These are phyloP conservation scores for Tetanocera ferruginea DNA, from an alignment of 2,888 invertebrate genomes.

Conservation along the genomic window DNA sequence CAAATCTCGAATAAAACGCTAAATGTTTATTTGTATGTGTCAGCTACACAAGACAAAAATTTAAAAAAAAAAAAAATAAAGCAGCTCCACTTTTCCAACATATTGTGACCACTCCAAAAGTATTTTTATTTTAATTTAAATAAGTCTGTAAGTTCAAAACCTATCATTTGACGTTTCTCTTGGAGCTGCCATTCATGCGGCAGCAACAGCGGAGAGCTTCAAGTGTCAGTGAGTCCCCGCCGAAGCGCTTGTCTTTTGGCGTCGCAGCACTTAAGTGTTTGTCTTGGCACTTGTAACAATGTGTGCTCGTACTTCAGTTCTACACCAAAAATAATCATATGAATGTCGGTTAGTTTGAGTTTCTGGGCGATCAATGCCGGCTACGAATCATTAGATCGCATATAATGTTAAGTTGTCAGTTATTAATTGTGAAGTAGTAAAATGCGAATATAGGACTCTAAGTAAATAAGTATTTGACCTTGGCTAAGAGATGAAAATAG, in stretches of 20 bases:
- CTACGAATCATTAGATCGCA: too few relatives aligned
- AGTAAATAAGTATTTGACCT: too few relatives aligned
- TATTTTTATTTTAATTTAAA: neutral
- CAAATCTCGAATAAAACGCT: too few relatives aligned
- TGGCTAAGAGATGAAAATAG: too few relatives aligned
- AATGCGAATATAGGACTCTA: too few relatives aligned
- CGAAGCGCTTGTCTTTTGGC: neutral
- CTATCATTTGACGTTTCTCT: too few relatives aligned
- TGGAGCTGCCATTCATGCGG: too few relatives aligned
- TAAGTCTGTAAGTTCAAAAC: neutral
- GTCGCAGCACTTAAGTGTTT: constrained; percentile 13
- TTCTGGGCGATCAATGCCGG: too few relatives aligned
- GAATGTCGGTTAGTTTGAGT: neutral
- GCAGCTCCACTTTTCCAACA: neutral
- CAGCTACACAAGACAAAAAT: neutral
- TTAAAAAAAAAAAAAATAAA: neutral
- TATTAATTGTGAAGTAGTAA: neutral
- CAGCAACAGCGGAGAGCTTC: neutral
- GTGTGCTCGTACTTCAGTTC: neutral
- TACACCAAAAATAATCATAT: neutral
- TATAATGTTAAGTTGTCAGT: too few relatives aligned
- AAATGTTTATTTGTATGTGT: too few relatives aligned
- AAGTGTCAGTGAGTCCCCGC: neutral
- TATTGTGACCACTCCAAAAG: constrained; percentile 4
- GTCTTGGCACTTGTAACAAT: neutral